phyloP scores from a whole-genome alignment of 1,140 invertebrate genomes.

The Drosophila kohkoa region DNA sequence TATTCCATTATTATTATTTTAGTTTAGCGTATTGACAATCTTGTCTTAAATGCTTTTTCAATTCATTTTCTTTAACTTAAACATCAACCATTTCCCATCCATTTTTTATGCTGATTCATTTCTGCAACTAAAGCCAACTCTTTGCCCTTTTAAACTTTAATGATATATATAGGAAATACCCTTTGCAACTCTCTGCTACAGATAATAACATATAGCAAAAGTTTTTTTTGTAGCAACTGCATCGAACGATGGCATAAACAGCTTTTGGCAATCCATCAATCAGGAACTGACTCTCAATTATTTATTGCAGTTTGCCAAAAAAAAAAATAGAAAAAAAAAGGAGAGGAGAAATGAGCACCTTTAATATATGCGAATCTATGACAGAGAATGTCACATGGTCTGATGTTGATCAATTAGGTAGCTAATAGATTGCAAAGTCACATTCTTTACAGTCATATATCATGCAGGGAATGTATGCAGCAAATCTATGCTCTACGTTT shows the following conservation, averaged over 20 bases:
- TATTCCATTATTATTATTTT: no score
- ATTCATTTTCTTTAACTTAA: no score
- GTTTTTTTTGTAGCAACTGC: no score
- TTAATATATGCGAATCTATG: not conserved
- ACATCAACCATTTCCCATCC: no score
- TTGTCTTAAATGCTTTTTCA: no score
- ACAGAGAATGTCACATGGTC: not conserved
- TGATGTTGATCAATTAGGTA: constrained; percentile 36
- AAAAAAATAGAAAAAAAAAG: not conserved
- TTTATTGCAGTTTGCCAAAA: constrained; percentile 49
- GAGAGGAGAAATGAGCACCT: not conserved
- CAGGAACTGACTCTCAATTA: constrained; percentile 60
- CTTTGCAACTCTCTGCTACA: no score
- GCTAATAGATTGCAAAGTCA: constrained; percentile 18
- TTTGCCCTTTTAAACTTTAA: no score
- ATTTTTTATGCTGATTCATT: no score
- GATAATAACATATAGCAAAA: no score
- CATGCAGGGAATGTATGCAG: not conserved
- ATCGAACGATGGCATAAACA: constrained; percentile 59
- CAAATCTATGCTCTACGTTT: not conserved
- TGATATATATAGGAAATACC: no score
- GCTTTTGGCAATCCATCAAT: constrained; percentile 74
- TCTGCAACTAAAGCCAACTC: no score
- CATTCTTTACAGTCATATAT: constrained; percentile 26
- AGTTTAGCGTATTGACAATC: no score